Base-by-base conservation (phyloP, 2,113 vertebrate genomes). In the Sylvicapra grimmia region DNA sequence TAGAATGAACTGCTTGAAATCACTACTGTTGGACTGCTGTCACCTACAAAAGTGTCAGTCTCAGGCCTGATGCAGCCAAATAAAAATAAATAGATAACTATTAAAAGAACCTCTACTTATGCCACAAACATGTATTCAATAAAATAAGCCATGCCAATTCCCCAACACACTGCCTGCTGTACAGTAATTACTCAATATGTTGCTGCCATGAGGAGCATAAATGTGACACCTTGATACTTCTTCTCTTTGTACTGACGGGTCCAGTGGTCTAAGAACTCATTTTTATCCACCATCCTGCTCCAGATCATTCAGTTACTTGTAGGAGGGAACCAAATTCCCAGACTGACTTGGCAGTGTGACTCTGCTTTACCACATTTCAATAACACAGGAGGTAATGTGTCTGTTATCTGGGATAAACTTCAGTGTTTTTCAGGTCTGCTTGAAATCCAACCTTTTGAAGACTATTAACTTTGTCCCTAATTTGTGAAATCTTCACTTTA, bases 401-500 rank as follows among this genome's bases (percentile, higher is more conserved):
- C 68, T 49, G 54, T 40, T 51, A 36, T 61, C 40, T 86, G 92
- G 84, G 54, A 88, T 58, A 44, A 89, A 59, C 56, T 19, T 63
- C 13, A 88, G 36, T 72, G 56, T 92, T 94, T 84, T 58, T 87
- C n/a, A 95, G 49, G 33, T 93, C 83, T 95, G 40, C 80, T 86
- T 93, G 25, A 82, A 97, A 63, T 86, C 44, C 33, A 90, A 6
- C 58, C 54, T 97, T 97, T 53, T n/a, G 92, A 97, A 65, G 83
- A 93, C 63, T 95, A 84, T 90, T 93, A 68, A 75, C 61, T 40
- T 97, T 88, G 54, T 86, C 61, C 53, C 51, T 96, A 95, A 96
- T 89, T 96, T 95, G 85, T 93, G 61, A 93, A 93, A 40, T 97
- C 84, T 95, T 88, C 63, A 82, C 96, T 96, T 98, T 95, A 36